Evolutionary conservation across 2,797 vertebrate genomes (phyloP), one percentile per base, ranked within the genome.

Genomic region (Micromesistius poutassou): DNA sequence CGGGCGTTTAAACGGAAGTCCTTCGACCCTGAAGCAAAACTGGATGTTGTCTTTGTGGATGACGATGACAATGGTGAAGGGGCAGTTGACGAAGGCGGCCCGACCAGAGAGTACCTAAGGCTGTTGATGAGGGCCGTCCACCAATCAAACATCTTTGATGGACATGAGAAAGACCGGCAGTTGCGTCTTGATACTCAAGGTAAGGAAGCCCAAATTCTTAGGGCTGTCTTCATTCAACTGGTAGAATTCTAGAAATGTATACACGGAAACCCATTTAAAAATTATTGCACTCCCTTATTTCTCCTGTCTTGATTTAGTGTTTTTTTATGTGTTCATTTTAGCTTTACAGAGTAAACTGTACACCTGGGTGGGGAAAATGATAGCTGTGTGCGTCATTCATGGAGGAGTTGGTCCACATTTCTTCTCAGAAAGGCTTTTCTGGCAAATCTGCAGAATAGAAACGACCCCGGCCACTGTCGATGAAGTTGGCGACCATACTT

Each of bases 21-120:
- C 28, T 84, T 84, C 72, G 76, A 83, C 74, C 79, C 84, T 46
- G 62, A 76, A 78, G 76, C 79, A 77, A 86, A 84, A 75, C 35
- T 81, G 35, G 79, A 81, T n/a, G 30, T 83, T 74, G 76, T 83
- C 30, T 84, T 82, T 80, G 82, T 86, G 40, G 77, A 84, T 75
- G 72, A 68, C 50, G 79, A 76, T 30, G n/a, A 71, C 19, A 81
- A 77, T 74, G 74, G 28, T 30, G 84, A 83, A 78, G 83, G 83
- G 50, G 75, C 83, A 74, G 68, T 83, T 62, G 81, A 81, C 10
- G 72, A 81, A 74, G 81, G 81, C 16, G 74, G 78, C 35, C 83
- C 74, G 0, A 82, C 77, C 13, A 80, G 83, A 78, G 81, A 82
- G 62, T 80, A 80, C 71, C 73, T 86, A 31, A 76, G 82, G 71